Percentiles rank a stretch among this genome's conserved stretches.
Conservation (phyloP, 2,797 vertebrate genomes). For the Macroramphosus scolopax region DNA sequence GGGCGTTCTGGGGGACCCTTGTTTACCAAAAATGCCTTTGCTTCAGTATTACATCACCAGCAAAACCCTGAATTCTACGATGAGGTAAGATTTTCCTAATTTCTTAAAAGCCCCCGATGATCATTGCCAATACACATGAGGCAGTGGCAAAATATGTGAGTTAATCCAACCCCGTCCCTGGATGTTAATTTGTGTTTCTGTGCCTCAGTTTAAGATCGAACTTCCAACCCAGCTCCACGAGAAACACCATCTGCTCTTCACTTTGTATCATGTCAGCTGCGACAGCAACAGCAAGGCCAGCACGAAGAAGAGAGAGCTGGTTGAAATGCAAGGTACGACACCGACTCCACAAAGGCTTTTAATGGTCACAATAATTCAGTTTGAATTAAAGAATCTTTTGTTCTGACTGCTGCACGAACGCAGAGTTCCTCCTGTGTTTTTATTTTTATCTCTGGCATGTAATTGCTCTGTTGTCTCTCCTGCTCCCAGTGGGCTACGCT, state of each 20-base stretch:
- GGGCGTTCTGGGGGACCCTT: conserved; percentile 89
- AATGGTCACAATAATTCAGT: too few species aligned
- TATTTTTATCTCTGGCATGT: conserved; percentile 1
- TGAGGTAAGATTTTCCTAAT: conserved; percentile 77
- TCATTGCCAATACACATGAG: background rate
- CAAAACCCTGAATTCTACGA: conserved; percentile 98
- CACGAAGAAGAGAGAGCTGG: conserved; percentile 87
- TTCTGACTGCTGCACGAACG: too few species aligned
- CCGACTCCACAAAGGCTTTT: too few species aligned
- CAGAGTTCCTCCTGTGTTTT: conserved; percentile 1
- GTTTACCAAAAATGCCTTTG: conserved; percentile 88
- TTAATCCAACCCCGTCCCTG: background rate
- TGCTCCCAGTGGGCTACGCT: conserved; percentile 86
- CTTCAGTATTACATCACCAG: conserved; percentile 93
- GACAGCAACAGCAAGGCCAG: conserved; percentile 88
- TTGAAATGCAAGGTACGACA: conserved; percentile 87
- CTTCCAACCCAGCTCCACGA: conserved; percentile 94
- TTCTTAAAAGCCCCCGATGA: background rate
- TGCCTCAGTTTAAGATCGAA: conserved; percentile 90
- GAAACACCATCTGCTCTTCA: conserved; percentile 95
- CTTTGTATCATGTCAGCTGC: conserved; percentile 94
- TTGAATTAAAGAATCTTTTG: too few species aligned
- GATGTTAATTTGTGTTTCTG: background rate
- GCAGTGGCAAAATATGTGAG: background rate
- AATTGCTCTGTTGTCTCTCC: conserved; percentile 2